Evolutionary conservation across 2,797 vertebrate genomes (phyloP).

Genomic region (Molossus molossus): DNA sequence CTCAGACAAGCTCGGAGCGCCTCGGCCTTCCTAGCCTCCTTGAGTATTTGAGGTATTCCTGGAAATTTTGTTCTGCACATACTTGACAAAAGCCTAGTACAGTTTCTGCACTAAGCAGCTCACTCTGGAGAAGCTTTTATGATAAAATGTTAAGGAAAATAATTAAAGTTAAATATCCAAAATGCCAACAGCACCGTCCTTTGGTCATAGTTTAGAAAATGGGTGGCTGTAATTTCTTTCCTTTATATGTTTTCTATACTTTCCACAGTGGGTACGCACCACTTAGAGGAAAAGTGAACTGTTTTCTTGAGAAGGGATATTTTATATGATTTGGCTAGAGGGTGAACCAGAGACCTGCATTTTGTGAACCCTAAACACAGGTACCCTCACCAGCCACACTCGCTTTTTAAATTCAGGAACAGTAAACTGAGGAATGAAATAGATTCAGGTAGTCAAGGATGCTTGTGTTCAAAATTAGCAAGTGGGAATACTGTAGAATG

Average conservation of each 20-base stretch:
- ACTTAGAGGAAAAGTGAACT: background rate
- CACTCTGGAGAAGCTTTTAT: conserved; percentile 2
- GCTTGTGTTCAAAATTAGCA: background rate
- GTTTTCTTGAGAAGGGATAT: background rate
- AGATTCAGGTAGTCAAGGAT: background rate
- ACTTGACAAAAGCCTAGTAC: background rate
- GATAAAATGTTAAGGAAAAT: conserved; percentile 13
- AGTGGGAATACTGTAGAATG: background rate
- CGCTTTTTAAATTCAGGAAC: background rate
- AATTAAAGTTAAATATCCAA: background rate
- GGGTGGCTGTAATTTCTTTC: background rate
- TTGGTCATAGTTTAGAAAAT: conserved; percentile 1
- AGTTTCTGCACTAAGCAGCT: background rate
- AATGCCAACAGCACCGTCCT: background rate
- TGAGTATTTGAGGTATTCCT: background rate
- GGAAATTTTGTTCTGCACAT: background rate
- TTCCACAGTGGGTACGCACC: background rate
- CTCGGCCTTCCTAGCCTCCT: background rate
- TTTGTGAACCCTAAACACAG: background rate
- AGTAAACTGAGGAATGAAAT: background rate
- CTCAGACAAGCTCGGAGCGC: background rate
- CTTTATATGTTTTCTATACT: background rate
- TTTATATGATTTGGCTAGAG: background rate
- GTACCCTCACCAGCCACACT: background rate
- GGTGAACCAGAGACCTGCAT: background rate